Evolutionary conservation across 2,797 vertebrate genomes (phyloP), one percentile per base, ranked within the genome.

Genomic region (Champsocephalus esox): DNA sequence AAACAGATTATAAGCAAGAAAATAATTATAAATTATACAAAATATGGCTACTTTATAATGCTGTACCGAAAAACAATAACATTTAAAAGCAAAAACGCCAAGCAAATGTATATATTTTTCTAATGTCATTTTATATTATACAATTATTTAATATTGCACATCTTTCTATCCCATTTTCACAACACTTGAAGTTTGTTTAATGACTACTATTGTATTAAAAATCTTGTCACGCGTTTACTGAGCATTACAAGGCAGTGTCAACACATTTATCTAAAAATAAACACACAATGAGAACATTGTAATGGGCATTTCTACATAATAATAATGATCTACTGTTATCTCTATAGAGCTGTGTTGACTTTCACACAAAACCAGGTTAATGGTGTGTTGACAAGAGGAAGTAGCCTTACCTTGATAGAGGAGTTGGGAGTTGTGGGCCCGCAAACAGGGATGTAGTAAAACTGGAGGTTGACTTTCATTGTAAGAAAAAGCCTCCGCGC

Each of bases 361-460:
- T 65, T 75, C 19, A 73, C 61, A 63, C 24, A 62, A 6, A 32
- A 24, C 52, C 24, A 46, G 14, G 5, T 7, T 0, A 12, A 32
- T 9, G 19, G 49, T 67, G 34, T 17, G 51, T 4, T 60, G 10
- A 21, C 7, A 67, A 61, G 51, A 76, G 72, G 72, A 81, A 80
- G 66, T 41, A 46, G 48, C 7, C 79, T 89, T 83, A 97, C 96
- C 79, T 57, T 92, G 9, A 51, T 64, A 0, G 91, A 21, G 14
- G 70, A 81, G 69, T 54, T n/a, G 4, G 72, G 49, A 0, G 63
- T 16, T 11, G 82, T 82, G 3, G 79, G 86, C 0, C 63, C 77
- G 76, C 89, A 71, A 19, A 99, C 95, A 0, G 97, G 97, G 84
- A 99, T 94, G 88, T 98, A 96, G 90, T 98, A 99, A 91, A 99